phyloP scores from a whole-genome alignment of 2,888 invertebrate species.

The Lathronympha strigana region DNA sequence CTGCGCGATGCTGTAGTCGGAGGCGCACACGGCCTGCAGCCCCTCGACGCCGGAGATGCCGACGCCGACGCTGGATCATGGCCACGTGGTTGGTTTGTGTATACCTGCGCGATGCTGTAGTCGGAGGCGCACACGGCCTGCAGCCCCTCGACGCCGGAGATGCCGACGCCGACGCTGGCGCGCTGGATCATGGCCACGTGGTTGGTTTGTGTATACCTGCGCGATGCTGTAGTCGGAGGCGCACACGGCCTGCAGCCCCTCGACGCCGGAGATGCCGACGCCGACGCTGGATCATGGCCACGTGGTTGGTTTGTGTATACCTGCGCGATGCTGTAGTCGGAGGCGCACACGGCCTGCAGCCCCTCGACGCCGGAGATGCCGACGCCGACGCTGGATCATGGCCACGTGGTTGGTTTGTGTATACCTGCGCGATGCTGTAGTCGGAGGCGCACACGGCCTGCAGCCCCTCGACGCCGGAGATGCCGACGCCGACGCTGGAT shows the following conservation, averaged over 20 bases:
- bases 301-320: neutral
- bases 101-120: conserved; percentile 96
- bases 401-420: neutral
- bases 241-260: conserved; percentile 1
- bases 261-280: conserved; percentile 3
- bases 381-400: neutral
- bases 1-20: neutral
- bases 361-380: conserved; percentile 20
- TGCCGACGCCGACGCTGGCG: conserved; percentile 98
- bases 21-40: conserved; percentile 14
- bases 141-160: conserved; percentile 98
- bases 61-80: neutral
- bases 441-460: no score
- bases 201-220: conserved; percentile 77
- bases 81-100: neutral
- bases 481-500: no score
- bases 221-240: neutral
- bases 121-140: conserved; percentile 99
- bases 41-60: no score
- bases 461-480: no score
- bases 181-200: conserved; percentile 99
- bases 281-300: neutral
- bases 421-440: no score
- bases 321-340: conserved; percentile 3
- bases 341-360: conserved; percentile 16